A percentile compares a stretch with the other conserved stretches of the same genome.
Conservation (phyloP, 2,888 invertebrate species). For the Drosophila trichaetosa region DNA sequence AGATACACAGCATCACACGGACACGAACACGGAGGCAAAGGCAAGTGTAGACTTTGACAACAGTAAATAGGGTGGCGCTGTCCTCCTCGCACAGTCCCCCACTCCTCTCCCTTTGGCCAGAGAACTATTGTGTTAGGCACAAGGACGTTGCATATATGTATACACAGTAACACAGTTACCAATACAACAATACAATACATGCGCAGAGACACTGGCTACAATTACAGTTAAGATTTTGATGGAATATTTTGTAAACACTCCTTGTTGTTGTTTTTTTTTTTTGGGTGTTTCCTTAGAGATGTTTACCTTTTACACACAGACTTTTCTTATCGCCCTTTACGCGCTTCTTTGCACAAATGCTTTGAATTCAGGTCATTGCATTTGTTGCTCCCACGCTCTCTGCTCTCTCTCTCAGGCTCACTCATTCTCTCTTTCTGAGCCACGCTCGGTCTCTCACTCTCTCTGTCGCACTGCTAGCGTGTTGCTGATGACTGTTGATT, state of each 20-base stretch:
- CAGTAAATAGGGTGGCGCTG: conserved; percentile 65
- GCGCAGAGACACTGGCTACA: conserved; percentile 52
- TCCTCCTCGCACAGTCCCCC: conserved; percentile 6
- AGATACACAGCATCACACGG: conserved; percentile 29
- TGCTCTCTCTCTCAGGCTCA: conserved; percentile 20
- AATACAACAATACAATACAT: conserved; percentile 42
- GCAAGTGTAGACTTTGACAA: conserved; percentile 78
- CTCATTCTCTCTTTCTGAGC: conserved; percentile 1
- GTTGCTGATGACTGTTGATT: conserved; percentile 38
- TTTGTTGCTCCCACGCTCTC: conserved; percentile 65
- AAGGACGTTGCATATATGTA: conserved; percentile 68
- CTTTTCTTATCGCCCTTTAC: conserved; percentile 50
- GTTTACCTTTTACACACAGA: conserved; percentile 45
- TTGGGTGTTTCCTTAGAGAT: conserved; percentile 21
- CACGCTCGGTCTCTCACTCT: neutral
- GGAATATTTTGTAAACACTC: conserved; percentile 66
- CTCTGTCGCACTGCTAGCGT: conserved; percentile 7
- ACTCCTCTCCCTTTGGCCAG: conserved; percentile 13
- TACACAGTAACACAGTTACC: conserved; percentile 39
- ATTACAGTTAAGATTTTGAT: conserved; percentile 49
- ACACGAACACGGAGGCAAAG: conserved; percentile 40
- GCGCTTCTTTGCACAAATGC: conserved; percentile 55
- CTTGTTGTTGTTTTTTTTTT: conserved; percentile 28
- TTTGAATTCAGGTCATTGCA: conserved; percentile 81
- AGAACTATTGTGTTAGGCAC: conserved; percentile 72